Conservation (phyloP, 2,888 invertebrate genomes). For the Drosophila atripex region DNA sequence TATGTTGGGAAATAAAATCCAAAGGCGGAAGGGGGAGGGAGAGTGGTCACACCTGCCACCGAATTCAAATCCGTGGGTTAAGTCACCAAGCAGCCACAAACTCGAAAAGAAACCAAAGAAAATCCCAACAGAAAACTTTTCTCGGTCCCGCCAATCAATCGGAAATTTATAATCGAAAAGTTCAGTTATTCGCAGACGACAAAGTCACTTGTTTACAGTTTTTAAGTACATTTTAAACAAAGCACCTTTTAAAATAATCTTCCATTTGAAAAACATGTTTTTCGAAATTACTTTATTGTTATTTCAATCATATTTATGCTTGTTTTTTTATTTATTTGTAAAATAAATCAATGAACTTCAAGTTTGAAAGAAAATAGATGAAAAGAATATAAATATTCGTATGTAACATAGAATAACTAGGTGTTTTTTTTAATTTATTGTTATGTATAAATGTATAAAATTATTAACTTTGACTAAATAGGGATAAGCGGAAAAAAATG, state of each 20-base stretch:
- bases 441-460: too few species aligned
- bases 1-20: constrained; percentile 2
- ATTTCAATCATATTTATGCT: too few species aligned
- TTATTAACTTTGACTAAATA: too few species aligned
- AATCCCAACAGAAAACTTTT: constrained; percentile 23
- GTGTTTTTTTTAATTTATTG: too few species aligned
- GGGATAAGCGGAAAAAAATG: too few species aligned
- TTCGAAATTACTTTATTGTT: too few species aligned
- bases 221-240: not conserved
- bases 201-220: not conserved
- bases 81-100: constrained; percentile 2
- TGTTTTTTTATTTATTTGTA: too few species aligned
- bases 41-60: constrained; percentile 37
- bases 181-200: not conserved
- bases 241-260: not conserved
- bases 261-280: not conserved
- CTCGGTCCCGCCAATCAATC: constrained; percentile 22
- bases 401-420: too few species aligned
- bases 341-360: too few species aligned
- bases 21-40: not conserved
- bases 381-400: too few species aligned
- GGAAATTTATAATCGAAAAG: constrained; percentile 13
- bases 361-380: too few species aligned
- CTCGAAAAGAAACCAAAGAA: constrained; percentile 2
- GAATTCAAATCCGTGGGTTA: constrained; percentile 20